A percentile compares a stretch with the other conserved stretches of the same genome.
These are phyloP conservation scores for Macrophya alboannulata DNA, from an alignment of 2,888 invertebrate genomes.

Conservation along the genomic window DNA sequence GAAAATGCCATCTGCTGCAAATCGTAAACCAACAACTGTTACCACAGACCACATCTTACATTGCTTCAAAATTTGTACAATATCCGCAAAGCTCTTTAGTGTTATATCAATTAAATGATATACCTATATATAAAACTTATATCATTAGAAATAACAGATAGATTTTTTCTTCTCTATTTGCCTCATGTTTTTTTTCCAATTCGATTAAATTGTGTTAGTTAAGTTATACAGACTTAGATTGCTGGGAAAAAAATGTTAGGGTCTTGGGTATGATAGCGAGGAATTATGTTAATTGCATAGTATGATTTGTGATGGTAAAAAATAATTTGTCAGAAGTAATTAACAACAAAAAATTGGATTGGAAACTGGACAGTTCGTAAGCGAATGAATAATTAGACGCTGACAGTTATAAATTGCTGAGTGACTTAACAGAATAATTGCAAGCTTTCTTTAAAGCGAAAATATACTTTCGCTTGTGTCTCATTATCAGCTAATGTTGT, in stretches of 20 bases:
- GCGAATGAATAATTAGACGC: neutral
- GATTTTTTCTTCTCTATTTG: slow-evolving; percentile 8
- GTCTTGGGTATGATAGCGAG: neutral
- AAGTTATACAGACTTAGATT: neutral
- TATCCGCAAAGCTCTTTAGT: neutral
- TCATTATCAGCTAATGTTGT: slow-evolving; percentile 63
- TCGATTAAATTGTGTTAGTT: neutral
- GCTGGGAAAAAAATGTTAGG: neutral
- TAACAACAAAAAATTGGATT: neutral
- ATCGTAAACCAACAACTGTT: neutral
- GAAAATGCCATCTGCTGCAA: neutral
- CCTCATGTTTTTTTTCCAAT: neutral
- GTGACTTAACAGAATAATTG: neutral
- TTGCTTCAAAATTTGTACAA: neutral
- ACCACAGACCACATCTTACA: neutral
- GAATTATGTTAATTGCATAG: neutral
- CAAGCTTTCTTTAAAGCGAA: slow-evolving; percentile 7
- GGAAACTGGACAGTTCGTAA: neutral
- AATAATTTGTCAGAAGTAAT: neutral
- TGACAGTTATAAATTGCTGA: slow-evolving; percentile 1
- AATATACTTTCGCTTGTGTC: neutral
- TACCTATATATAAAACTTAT: neutral
- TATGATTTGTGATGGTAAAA: neutral
- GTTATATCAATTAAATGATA: neutral
- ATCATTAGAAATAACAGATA: neutral